These are phyloP conservation scores for Amphiura filiformis DNA, from an alignment of 35 echinoderm and acorn worm genomes.

Conservation along the genomic window DNA sequence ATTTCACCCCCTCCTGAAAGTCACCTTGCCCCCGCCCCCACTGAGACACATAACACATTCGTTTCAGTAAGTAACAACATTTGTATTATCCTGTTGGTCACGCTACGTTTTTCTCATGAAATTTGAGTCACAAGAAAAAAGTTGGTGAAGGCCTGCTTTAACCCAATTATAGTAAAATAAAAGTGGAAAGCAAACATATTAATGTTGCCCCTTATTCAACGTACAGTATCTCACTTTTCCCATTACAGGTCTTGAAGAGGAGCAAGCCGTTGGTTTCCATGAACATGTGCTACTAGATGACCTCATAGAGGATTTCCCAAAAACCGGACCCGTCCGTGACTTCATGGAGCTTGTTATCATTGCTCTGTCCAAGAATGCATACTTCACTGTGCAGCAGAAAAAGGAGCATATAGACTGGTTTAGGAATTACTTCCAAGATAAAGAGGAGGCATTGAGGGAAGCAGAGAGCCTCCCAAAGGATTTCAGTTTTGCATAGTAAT, in stretches of 20 bases:
- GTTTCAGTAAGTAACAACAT: too few relatives aligned
- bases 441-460: conserved; percentile 57
- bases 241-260: conserved; percentile 93
- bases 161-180: too few relatives aligned
- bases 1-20: too few relatives aligned
- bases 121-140: too few relatives aligned
- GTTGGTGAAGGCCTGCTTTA: too few relatives aligned
- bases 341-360: conserved; percentile 93
- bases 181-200: too few relatives aligned
- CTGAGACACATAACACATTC: too few relatives aligned
- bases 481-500: not conserved
- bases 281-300: conserved; percentile 89
- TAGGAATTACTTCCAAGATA: conserved; percentile 71
- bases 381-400: conserved; percentile 85
- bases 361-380: conserved; percentile 83
- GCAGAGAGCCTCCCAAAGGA: not conserved
- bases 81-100: too few relatives aligned
- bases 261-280: conserved; percentile 74
- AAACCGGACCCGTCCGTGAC: conserved; percentile 50
- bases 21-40: too few relatives aligned
- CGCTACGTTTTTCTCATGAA: too few relatives aligned
- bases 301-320: conserved; percentile 71
- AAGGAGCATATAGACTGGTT: conserved; percentile 92
- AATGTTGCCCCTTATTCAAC: too few relatives aligned
- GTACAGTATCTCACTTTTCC: too few relatives aligned